Conservation (phyloP, 2,888 invertebrate genomes). For the Rhagonycha lutea region DNA sequence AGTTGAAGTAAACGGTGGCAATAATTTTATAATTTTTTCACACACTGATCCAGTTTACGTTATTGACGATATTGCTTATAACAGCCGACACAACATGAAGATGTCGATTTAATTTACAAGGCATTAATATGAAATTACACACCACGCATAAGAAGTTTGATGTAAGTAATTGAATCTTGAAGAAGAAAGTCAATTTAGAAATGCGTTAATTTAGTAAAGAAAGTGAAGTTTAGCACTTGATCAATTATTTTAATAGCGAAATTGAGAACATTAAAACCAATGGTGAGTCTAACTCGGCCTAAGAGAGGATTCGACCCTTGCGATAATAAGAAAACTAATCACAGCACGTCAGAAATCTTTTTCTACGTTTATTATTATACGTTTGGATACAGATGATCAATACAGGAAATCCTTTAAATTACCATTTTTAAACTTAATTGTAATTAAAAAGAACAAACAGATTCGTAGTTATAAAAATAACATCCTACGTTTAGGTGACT, state of each 20-base stretch:
- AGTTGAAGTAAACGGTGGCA: not conserved
- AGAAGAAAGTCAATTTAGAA: not conserved
- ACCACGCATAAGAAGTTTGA: not conserved
- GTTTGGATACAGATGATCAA: not conserved
- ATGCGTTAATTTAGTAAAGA: not conserved
- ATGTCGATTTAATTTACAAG: not conserved
- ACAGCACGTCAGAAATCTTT: not conserved
- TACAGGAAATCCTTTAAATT: not conserved
- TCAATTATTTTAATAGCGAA: not conserved
- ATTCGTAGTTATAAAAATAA: not conserved
- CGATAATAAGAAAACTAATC: no score
- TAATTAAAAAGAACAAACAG: not conserved
- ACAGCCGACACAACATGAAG: not conserved
- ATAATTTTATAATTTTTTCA: not conserved
- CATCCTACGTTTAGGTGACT: conserved; percentile 4
- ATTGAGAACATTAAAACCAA: no score
- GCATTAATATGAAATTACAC: not conserved
- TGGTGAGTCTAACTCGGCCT: no score
- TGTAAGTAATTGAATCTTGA: not conserved
- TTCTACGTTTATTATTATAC: not conserved
- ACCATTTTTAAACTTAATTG: not conserved
- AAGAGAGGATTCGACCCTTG: no score
- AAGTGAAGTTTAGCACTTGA: not conserved
- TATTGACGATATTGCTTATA: not conserved
- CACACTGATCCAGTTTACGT: not conserved